phyloP scores from a whole-genome alignment of 2,888 invertebrate genomes.

The Drosophila affinis region DNA sequence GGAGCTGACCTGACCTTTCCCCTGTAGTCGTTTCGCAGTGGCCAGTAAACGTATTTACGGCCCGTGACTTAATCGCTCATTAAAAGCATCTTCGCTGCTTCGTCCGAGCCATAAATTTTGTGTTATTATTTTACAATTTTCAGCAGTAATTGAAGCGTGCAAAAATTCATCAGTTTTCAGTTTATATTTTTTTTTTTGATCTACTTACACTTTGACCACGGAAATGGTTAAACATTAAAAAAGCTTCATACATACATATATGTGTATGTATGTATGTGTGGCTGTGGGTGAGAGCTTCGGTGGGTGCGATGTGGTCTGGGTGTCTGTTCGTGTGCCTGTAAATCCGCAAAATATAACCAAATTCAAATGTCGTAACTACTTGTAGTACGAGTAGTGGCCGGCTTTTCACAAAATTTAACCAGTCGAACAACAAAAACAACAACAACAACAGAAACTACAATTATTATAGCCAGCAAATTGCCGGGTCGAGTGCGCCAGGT shows the following conservation, averaged over 20 bases:
- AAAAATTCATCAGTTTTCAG: constrained; percentile 52
- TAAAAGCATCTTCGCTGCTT: constrained; percentile 46
- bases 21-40: constrained; percentile 26
- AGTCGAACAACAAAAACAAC: constrained; percentile 33
- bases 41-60: constrained; percentile 41
- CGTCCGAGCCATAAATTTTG: constrained; percentile 41
- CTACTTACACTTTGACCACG: constrained; percentile 38
- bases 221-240: constrained; percentile 52
- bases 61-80: constrained; percentile 58
- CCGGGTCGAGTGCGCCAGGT: constrained; percentile 12
- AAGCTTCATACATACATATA: not conserved
- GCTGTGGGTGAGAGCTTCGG: not conserved
- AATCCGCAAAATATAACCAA: constrained; percentile 5
- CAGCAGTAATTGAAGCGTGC: constrained; percentile 70
- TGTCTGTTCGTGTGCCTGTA: not conserved
- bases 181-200: constrained; percentile 18
- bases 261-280: not conserved
- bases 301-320: not conserved
- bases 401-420: constrained; percentile 49
- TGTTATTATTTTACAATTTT: constrained; percentile 60
- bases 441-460: constrained; percentile 15
- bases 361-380: constrained; percentile 34
- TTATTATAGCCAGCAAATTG: constrained; percentile 46
- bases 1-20: constrained; percentile 18
- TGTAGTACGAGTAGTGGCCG: constrained; percentile 5